Evolutionary conservation across 2,888 invertebrate genomes (phyloP), one percentile per base, ranked within the genome.

Genomic region (Cerceris rybyensis): DNA sequence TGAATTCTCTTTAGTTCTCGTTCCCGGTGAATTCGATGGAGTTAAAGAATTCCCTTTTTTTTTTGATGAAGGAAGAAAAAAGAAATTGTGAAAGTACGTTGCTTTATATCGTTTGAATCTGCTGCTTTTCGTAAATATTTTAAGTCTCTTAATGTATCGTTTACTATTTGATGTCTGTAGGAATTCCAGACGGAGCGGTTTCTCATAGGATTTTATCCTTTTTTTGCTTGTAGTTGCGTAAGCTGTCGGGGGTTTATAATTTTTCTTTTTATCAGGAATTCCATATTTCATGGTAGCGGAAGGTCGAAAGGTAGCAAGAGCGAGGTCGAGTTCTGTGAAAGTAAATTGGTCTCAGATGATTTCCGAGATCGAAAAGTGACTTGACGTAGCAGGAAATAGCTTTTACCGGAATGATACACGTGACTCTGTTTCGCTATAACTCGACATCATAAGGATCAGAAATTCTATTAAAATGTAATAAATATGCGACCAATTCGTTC

Each of bases 351-450:
- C 76, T 68, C 64, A 39, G 74, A 76, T 73, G 52, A 73, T 68
- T 76, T 76, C 76, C 76, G 68, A 60, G 73, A 68, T 74, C 69
- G 65, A 74, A 77, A 77, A 74, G 55, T 64, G 59, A 54, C 43
- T 49, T 50, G 13, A 64, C 42, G 43, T 49, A 61, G 43, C 52
- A 74, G 70, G 69, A 75, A 75, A 70, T 75, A 70, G 41, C 65
- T 75, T 65, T 61, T 46, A 50, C 55, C 42, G 63, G 16, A 67
- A 58, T 39, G 60, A 13, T 70, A 64, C 64, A 65, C 54, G 42
- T 49, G 52, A 61, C 49, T 65, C 43, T 57, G 17, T 60, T 43
- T 14, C 28, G 46, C 64, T 14, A 49, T 57, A 55, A 54, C 39
- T 16, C 42, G 39, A 43, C 28, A 13, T 41, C 16, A 39, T 41